These are phyloP conservation scores for Aricia agestis DNA, from an alignment of 1,140 invertebrate genomes.

Conservation along the genomic window DNA sequence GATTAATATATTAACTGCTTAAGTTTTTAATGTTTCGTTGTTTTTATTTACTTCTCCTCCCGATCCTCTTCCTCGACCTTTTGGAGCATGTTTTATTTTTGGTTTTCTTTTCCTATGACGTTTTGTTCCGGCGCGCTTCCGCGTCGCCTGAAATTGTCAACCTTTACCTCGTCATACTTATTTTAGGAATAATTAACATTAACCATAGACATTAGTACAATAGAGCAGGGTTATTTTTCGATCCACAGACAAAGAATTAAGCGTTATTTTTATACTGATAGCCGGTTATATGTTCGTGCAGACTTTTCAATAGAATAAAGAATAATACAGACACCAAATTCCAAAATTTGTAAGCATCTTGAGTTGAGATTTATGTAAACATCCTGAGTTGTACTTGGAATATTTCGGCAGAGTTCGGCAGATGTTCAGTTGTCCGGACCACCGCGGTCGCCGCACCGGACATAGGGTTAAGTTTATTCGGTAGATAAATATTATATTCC, in stretches of 20 bases:
- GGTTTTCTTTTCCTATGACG: constrained; percentile 44
- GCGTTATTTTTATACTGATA: constrained; percentile 75
- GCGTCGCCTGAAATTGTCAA: constrained; percentile 64
- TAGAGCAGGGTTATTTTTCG: constrained; percentile 76
- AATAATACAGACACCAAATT: constrained; percentile 60
- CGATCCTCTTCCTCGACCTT: constrained; percentile 44
- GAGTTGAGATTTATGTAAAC: constrained; percentile 57
- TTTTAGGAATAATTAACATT: constrained; percentile 74
- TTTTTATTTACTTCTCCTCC: constrained; percentile 60
- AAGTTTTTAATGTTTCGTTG: constrained; percentile 72
- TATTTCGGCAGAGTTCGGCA: constrained; percentile 65
- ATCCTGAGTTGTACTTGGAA: constrained; percentile 62
- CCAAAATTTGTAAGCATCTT: constrained; percentile 67
- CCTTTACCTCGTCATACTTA: constrained; percentile 72
- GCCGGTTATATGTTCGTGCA: constrained; percentile 72
- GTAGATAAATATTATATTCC: constrained; percentile 72
- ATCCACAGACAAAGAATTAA: constrained; percentile 71
- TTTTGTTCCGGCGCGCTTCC: constrained; percentile 45
- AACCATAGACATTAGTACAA: constrained; percentile 74
- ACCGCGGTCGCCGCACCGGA: constrained; percentile 43
- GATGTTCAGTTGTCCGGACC: constrained; percentile 55
- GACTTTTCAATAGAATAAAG: constrained; percentile 65
- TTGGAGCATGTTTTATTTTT: constrained; percentile 43
- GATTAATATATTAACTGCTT: constrained; percentile 76
- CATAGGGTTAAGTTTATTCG: constrained; percentile 73